Evolutionary conservation across 2,797 vertebrate genomes (phyloP).

Genomic region (Hoplostethus atlanticus): DNA sequence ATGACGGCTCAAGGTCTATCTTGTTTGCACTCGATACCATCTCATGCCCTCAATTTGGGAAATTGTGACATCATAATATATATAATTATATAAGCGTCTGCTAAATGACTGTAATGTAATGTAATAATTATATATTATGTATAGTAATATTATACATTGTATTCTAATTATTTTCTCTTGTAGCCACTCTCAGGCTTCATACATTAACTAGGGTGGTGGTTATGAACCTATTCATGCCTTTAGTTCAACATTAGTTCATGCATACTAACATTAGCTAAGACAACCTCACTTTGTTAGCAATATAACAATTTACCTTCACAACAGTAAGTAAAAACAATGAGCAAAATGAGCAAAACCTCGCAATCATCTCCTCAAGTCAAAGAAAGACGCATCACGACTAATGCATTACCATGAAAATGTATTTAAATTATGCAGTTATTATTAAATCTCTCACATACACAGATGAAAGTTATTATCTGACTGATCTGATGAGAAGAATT

Average conservation of each 20-base stretch:
- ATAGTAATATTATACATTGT: no score
- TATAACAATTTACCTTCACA: no score
- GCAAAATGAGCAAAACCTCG: not conserved
- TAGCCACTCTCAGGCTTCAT: not conserved
- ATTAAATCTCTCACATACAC: conserved; percentile 12
- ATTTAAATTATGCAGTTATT: conserved; percentile 19
- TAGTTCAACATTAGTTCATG: no score
- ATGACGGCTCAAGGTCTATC: not conserved
- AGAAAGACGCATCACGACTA: not conserved
- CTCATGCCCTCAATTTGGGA: not conserved
- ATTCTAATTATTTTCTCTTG: not conserved
- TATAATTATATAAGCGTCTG: no score
- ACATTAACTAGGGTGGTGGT: no score
- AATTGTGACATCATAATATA: not conserved
- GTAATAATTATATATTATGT: no score
- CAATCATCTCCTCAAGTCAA: not conserved
- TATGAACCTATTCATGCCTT: no score
- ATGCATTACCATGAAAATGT: conserved; percentile 2
- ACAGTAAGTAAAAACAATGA: no score
- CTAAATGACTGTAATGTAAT: no score
- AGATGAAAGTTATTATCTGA: not conserved
- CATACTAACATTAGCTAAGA: no score
- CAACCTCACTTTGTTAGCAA: no score
- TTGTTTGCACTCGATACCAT: not conserved
- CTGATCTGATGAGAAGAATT: conserved; percentile 18